Conservation (phyloP, 2,797 vertebrate species). For the Microctenopoma steveboyesi region DNA sequence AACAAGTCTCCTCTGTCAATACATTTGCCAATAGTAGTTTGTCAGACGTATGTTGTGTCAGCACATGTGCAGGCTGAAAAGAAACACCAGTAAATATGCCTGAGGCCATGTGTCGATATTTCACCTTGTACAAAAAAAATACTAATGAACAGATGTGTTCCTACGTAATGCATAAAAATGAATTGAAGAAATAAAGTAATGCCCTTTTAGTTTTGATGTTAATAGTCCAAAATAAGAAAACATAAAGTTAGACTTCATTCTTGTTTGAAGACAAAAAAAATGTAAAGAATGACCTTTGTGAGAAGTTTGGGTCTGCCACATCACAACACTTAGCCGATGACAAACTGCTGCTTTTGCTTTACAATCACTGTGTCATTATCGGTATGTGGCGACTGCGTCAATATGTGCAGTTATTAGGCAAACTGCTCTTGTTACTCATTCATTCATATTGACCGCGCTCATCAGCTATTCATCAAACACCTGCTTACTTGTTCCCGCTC, state of each 20-base stretch:
- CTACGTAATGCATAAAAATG: too few relatives aligned
- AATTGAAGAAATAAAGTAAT: too few relatives aligned
- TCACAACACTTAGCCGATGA: neutral
- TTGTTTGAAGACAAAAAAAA: neutral
- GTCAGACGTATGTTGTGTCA: neutral
- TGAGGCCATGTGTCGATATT: neutral
- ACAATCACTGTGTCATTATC: conserved; percentile 18
- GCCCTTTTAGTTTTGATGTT: too few relatives aligned
- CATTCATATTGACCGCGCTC: conserved; percentile 63
- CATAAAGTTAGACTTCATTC: too few relatives aligned
- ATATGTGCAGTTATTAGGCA: conserved; percentile 30
- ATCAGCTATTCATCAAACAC: conserved; percentile 74
- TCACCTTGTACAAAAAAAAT: neutral
- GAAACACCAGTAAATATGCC: neutral
- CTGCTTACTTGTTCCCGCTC: conserved; percentile 60
- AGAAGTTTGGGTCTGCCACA: conserved; percentile 1
- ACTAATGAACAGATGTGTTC: too few relatives aligned
- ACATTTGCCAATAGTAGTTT: neutral
- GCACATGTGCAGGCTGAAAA: neutral
- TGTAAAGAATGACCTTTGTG: neutral
- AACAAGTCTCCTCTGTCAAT: neutral
- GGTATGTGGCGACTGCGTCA: conserved; percentile 16
- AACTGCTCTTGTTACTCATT: conserved; percentile 47
- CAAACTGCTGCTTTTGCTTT: neutral
- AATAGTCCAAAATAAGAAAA: too few relatives aligned